These are phyloP conservation scores for Metalampra italica DNA, from an alignment of 2,888 invertebrate genomes.

Conservation along the genomic window DNA sequence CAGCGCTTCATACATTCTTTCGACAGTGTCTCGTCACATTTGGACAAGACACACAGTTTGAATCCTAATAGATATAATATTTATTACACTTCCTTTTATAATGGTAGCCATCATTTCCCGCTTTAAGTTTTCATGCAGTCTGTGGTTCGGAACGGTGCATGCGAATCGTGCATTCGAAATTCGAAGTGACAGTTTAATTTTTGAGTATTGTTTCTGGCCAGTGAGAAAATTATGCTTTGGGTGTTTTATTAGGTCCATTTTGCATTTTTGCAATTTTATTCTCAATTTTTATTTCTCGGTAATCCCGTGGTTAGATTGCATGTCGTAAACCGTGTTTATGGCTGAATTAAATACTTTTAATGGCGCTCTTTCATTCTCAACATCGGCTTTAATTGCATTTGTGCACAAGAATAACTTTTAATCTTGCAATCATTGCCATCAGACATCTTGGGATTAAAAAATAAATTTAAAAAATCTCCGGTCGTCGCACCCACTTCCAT, in stretches of 20 bases:
- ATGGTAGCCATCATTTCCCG: constrained; percentile 37
- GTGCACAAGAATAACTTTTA: background rate
- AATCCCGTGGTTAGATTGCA: too few species aligned
- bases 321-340: too few species aligned
- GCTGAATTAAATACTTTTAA: background rate
- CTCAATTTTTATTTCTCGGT: background rate
- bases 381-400: background rate
- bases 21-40: constrained; percentile 33
- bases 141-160: constrained; percentile 43
- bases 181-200: constrained; percentile 4
- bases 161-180: constrained; percentile 22
- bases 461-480: constrained; percentile 19
- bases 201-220: constrained; percentile 31
- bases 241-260: too few species aligned
- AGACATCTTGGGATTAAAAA: constrained; percentile 1
- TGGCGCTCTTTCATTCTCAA: background rate
- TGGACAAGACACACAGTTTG: constrained; percentile 42
- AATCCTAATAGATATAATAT: constrained; percentile 49
- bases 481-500: constrained; percentile 42
- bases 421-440: background rate
- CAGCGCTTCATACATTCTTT: constrained; percentile 31
- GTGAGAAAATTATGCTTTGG: constrained; percentile 10
- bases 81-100: constrained; percentile 41
- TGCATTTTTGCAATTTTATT: too few species aligned
- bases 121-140: constrained; percentile 33